phyloP scores from a whole-genome alignment of 2,888 invertebrate genomes.

The Andrena chrysosceles region DNA sequence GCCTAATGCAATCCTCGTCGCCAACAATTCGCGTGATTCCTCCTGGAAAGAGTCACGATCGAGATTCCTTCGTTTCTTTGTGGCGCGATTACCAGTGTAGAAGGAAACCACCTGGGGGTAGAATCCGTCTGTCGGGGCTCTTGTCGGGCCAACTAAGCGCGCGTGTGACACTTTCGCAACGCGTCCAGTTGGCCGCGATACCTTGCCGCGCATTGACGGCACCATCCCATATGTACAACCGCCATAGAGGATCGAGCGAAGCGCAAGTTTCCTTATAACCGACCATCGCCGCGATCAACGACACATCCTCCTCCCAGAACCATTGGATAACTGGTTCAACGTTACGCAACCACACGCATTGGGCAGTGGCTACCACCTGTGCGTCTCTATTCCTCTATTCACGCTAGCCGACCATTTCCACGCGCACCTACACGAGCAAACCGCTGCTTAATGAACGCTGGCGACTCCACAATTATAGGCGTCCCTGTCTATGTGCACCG shows the following conservation, averaged over 20 bases:
- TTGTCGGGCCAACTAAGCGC: not conserved
- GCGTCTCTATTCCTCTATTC: conserved; percentile 14
- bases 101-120: conserved; percentile 22
- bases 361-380: conserved; percentile 26
- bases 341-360: conserved; percentile 54
- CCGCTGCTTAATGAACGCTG: conserved; percentile 17
- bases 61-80: conserved; percentile 12
- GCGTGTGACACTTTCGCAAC: conserved; percentile 69
- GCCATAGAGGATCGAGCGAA: conserved; percentile 40
- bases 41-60: not conserved
- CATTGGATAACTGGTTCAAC: conserved; percentile 54
- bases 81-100: not conserved
- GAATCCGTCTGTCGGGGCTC: conserved; percentile 20
- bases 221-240: conserved; percentile 7
- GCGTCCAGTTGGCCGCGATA: conserved; percentile 57
- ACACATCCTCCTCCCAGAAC: conserved; percentile 51
- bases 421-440: not conserved
- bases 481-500: not conserved
- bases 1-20: not conserved
- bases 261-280: conserved; percentile 68
- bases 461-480: not conserved
- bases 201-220: conserved; percentile 36
- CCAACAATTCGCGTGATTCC: not conserved
- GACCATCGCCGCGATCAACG: conserved; percentile 24
- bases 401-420: conserved; percentile 2